Conservation (phyloP, 2,113 vertebrate genomes). For the Gambusia holbrooki region DNA sequence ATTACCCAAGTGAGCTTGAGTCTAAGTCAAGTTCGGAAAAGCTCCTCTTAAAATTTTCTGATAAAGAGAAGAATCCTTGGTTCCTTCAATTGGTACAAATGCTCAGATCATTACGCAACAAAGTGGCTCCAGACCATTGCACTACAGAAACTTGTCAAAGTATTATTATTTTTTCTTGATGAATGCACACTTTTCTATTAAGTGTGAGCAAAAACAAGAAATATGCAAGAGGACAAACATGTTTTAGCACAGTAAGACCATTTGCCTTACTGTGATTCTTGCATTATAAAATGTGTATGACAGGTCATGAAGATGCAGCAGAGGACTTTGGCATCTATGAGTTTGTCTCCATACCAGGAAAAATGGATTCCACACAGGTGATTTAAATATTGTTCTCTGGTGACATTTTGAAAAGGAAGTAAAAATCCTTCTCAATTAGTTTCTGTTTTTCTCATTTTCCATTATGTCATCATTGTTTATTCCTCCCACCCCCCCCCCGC, state of each 20-base stretch:
- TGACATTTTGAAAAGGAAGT: neutral
- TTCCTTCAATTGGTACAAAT: neutral
- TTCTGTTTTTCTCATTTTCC: slow-evolving; percentile 13
- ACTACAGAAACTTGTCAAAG: neutral
- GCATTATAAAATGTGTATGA: slow-evolving; percentile 36
- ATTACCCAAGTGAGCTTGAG: too few relatives aligned
- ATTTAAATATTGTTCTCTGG: slow-evolving; percentile 3
- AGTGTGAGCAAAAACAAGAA: too few relatives aligned
- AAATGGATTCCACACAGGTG: slow-evolving; percentile 85
- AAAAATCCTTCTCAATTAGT: neutral
- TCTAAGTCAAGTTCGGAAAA: too few relatives aligned
- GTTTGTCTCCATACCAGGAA: slow-evolving; percentile 90
- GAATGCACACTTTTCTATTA: too few relatives aligned
- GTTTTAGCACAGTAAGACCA: neutral
- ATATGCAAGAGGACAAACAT: neutral
- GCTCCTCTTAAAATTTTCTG: too few relatives aligned
- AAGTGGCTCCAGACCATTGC: neutral
- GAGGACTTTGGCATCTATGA: slow-evolving; percentile 98
- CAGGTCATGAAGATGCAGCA: slow-evolving; percentile 92
- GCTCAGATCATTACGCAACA: neutral
- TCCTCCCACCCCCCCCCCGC: neutral
- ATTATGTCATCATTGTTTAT: neutral
- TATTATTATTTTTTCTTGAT: too few relatives aligned
- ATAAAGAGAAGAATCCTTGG: neutral
- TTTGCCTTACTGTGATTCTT: neutral